Conservation (phyloP, 2,888 invertebrate genomes). For the Cephus sareptanus region DNA sequence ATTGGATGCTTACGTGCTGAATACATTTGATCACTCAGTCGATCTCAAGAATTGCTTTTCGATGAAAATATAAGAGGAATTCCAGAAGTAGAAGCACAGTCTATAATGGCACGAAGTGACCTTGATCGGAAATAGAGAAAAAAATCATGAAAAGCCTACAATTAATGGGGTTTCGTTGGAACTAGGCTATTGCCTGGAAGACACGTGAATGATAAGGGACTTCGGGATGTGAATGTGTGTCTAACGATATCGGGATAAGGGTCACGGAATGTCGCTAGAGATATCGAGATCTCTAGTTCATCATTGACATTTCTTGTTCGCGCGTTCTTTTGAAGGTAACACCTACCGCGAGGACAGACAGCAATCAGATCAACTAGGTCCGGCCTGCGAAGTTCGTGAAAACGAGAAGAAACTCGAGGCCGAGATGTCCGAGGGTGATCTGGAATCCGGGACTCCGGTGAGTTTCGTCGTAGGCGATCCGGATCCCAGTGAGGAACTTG, state of each 20-base stretch:
- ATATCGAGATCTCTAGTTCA: background rate
- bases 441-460: constrained; percentile 55
- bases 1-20: background rate
- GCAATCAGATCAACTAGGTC: constrained; percentile 6
- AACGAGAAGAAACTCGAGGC: constrained; percentile 1
- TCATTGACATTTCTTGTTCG: constrained; percentile 17
- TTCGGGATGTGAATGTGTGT: background rate
- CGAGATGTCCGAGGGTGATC: constrained; percentile 25
- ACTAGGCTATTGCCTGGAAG: background rate
- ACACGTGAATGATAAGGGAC: background rate
- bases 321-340: constrained; percentile 60
- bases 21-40: background rate
- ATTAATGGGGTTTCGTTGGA: background rate
- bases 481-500: constrained; percentile 51
- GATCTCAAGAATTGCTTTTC: background rate
- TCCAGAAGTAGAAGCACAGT: background rate
- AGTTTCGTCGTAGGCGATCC: constrained; percentile 62
- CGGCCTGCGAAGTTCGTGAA: background rate
- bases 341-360: constrained; percentile 34
- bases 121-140: too few relatives aligned
- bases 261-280: background rate
- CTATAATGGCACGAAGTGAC: background rate
- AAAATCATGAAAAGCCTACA: background rate
- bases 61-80: background rate
- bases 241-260: background rate